phyloP scores from a whole-genome alignment of 2,888 invertebrate species.

The Hypsopygia costalis region DNA sequence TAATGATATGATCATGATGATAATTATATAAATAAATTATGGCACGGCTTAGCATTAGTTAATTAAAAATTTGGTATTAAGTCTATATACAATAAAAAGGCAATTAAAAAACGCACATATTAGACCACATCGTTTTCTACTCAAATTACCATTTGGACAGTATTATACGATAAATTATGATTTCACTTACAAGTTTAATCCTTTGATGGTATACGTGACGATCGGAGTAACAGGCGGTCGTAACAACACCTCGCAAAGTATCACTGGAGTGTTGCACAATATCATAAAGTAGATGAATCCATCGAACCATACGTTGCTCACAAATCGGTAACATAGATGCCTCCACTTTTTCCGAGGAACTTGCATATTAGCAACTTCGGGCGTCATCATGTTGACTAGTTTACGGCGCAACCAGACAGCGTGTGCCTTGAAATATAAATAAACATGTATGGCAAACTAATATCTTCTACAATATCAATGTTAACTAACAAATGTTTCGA shows the following conservation, averaged over 20 bases:
- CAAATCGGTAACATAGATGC: slow-evolving; percentile 50
- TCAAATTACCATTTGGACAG: too few relatives aligned
- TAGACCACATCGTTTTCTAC: too few relatives aligned
- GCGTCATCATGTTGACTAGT: slow-evolving; percentile 56
- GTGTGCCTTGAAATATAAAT: slow-evolving; percentile 36
- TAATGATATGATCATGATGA: too few relatives aligned
- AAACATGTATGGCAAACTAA: too few relatives aligned
- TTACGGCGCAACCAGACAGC: slow-evolving; percentile 67
- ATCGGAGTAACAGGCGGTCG: slow-evolving; percentile 28
- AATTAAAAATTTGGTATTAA: too few relatives aligned
- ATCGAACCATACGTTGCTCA: slow-evolving; percentile 66
- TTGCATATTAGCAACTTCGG: slow-evolving; percentile 44
- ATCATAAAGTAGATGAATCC: slow-evolving; percentile 62
- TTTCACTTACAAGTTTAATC: slow-evolving; percentile 55
- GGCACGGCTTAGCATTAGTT: too few relatives aligned
- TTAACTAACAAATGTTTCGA: too few relatives aligned
- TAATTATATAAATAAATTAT: too few relatives aligned
- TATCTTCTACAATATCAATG: too few relatives aligned
- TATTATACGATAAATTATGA: too few relatives aligned
- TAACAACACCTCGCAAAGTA: slow-evolving; percentile 56
- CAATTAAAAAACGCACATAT: too few relatives aligned
- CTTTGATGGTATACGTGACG: slow-evolving; percentile 44
- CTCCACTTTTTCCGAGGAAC: slow-evolving; percentile 55
- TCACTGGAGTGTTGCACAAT: slow-evolving; percentile 64
- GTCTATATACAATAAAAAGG: too few relatives aligned